A percentile compares a stretch with the other conserved stretches of the same genome.
Evolutionary conservation across 1,140 invertebrate genomes (phyloP).

Genomic region (Eupeodes corollae): DNA sequence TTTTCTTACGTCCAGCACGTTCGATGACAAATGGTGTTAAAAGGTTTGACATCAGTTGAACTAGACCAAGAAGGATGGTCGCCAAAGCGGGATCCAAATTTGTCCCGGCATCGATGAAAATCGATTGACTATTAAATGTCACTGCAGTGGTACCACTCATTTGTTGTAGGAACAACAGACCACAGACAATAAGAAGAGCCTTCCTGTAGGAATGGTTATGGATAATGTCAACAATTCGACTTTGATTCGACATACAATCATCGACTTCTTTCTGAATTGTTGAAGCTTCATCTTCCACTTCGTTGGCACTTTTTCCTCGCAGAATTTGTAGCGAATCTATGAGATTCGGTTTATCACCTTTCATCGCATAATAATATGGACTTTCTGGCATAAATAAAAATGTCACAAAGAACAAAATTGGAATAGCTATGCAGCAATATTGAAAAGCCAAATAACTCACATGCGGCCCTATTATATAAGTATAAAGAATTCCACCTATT

Average conservation of each 20-base stretch:
- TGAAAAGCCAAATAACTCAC: constrained; percentile 47
- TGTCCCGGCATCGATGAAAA: constrained; percentile 53
- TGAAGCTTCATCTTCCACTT: constrained; percentile 50
- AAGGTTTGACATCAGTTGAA: constrained; percentile 53
- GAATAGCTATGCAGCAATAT: constrained; percentile 48
- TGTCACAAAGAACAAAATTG: constrained; percentile 49
- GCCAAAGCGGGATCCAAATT: constrained; percentile 46
- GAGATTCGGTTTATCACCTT: constrained; percentile 48
- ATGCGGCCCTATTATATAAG: constrained; percentile 59
- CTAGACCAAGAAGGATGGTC: constrained; percentile 64
- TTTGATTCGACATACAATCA: constrained; percentile 42
- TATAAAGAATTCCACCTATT: constrained; percentile 57
- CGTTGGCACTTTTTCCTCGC: constrained; percentile 44
- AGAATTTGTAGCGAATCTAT: constrained; percentile 51
- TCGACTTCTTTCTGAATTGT: constrained; percentile 42
- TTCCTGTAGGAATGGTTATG: constrained; percentile 45
- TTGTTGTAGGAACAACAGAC: constrained; percentile 63
- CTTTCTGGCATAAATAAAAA: constrained; percentile 75
- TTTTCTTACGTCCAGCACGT: constrained; percentile 54
- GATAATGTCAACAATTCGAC: constrained; percentile 45
- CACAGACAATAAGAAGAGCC: constrained; percentile 56
- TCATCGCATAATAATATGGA: constrained; percentile 56
- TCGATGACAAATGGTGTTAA: constrained; percentile 64
- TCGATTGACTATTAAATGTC: constrained; percentile 66
- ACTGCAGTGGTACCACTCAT: constrained; percentile 75